A percentile compares a stretch with the other conserved stretches of the same genome.
These are phyloP conservation scores for Aspidiotus destructor DNA, from an alignment of 2,888 invertebrate genomes.

Conservation along the genomic window DNA sequence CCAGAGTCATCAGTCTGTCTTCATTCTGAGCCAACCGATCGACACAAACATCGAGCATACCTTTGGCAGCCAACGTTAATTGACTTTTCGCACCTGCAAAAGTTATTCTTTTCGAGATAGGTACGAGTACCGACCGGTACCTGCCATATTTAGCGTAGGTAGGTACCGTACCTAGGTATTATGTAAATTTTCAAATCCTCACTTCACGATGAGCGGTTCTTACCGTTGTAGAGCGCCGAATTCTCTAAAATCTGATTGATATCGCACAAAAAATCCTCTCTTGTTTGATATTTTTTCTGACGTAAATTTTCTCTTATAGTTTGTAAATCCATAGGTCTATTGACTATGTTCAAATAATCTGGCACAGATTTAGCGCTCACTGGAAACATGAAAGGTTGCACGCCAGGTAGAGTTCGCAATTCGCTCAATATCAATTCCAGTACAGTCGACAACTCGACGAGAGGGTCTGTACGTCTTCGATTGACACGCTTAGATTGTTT, in stretches of 20 bases:
- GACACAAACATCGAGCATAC: constrained; percentile 80
- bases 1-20: constrained; percentile 85
- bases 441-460: constrained; percentile 85
- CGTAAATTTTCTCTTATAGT: constrained; percentile 83
- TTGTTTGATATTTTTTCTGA: constrained; percentile 80
- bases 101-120: neutral
- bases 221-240: constrained; percentile 76
- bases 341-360: constrained; percentile 86
- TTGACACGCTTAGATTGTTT: constrained; percentile 73
- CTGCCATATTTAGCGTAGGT: neutral
- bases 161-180: too few species aligned
- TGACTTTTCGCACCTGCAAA: constrained; percentile 57
- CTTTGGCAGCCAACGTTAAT: constrained; percentile 73
- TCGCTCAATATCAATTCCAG: constrained; percentile 86
- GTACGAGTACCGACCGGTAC: neutral
- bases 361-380: constrained; percentile 87
- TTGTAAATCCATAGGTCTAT: constrained; percentile 93
- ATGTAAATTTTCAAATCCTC: too few species aligned
- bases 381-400: constrained; percentile 84
- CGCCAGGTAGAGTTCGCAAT: constrained; percentile 82
- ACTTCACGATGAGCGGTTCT: neutral
- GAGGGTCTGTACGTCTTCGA: constrained; percentile 85
- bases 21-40: constrained; percentile 84
- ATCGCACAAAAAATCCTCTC: constrained; percentile 90
- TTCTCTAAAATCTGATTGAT: constrained; percentile 95